A percentile compares a stretch with the other conserved stretches of the same genome.
phyloP scores from a whole-genome alignment of 2,113 vertebrate genomes.

The Triplophysa rosa region DNA sequence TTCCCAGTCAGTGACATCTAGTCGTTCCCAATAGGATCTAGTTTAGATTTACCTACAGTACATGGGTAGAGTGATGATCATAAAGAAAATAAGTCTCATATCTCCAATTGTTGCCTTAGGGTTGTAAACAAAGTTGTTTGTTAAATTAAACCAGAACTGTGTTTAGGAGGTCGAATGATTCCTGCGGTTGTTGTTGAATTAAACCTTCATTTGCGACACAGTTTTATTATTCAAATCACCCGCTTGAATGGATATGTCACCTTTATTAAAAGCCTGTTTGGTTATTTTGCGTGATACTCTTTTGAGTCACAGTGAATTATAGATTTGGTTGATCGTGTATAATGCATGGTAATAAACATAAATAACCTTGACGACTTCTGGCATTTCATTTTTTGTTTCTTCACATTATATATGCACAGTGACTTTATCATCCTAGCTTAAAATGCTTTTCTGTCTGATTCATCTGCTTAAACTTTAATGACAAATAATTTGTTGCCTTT shows the following conservation, averaged over 20 bases:
- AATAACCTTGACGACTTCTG: constrained; percentile 32
- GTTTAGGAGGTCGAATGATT: neutral
- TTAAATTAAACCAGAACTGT: neutral
- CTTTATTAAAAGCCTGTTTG: constrained; percentile 35
- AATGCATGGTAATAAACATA: constrained; percentile 37
- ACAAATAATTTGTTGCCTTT: neutral
- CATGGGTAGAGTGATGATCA: neutral
- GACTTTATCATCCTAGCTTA: neutral
- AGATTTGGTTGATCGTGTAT: constrained; percentile 31
- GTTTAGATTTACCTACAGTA: too few species aligned
- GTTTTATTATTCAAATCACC: neutral
- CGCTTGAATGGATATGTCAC: neutral
- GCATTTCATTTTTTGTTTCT: constrained; percentile 16
- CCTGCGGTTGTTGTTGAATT: constrained; percentile 15
- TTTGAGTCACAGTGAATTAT: constrained; percentile 39
- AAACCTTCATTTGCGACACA: neutral
- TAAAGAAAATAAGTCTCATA: neutral
- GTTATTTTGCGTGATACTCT: constrained; percentile 20
- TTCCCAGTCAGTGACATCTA: neutral
- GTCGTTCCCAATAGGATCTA: too few species aligned
- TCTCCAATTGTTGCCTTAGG: neutral
- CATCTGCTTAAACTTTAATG: too few species aligned
- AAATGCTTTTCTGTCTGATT: neutral
- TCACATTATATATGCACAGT: neutral
- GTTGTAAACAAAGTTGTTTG: neutral